Percentiles rank a stretch among this genome's conserved stretches.
phyloP scores from a whole-genome alignment of 2,888 invertebrate genomes.

The Ypsolopha scabrella region DNA sequence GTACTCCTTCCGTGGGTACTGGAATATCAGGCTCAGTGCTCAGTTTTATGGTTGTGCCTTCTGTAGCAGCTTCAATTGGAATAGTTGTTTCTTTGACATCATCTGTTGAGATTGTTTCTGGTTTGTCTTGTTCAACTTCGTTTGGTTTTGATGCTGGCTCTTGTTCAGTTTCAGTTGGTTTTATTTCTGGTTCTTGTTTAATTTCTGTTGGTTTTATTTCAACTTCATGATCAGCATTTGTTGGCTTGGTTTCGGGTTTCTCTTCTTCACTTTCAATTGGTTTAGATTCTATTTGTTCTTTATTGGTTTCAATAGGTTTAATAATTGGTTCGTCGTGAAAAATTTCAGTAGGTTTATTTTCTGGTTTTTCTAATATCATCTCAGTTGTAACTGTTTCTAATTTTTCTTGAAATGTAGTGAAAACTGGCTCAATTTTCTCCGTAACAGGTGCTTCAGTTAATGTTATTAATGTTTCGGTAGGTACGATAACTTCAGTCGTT shows the following conservation, averaged over 20 bases:
- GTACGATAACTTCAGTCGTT: background rate
- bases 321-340: slow-evolving; percentile 6
- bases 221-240: no score
- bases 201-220: slow-evolving; percentile 11
- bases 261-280: slow-evolving; percentile 7
- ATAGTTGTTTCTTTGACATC: slow-evolving; percentile 17
- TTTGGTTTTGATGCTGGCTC: background rate
- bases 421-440: background rate
- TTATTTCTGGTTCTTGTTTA: slow-evolving; percentile 7
- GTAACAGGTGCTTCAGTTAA: slow-evolving; percentile 1
- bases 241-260: no score
- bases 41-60: slow-evolving; percentile 28
- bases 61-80: slow-evolving; percentile 19
- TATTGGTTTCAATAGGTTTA: slow-evolving; percentile 6
- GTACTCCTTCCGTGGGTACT: slow-evolving; percentile 14
- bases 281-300: no score
- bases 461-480: background rate
- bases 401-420: slow-evolving; percentile 8
- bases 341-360: slow-evolving; percentile 10
- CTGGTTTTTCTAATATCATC: slow-evolving; percentile 5
- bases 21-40: slow-evolving; percentile 26
- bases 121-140: slow-evolving; percentile 9
- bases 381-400: slow-evolving; percentile 13
- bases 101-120: slow-evolving; percentile 17
- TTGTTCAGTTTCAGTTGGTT: slow-evolving; percentile 7